Conservation (phyloP, 2,888 invertebrate genomes). For the Sinelater perroti region DNA sequence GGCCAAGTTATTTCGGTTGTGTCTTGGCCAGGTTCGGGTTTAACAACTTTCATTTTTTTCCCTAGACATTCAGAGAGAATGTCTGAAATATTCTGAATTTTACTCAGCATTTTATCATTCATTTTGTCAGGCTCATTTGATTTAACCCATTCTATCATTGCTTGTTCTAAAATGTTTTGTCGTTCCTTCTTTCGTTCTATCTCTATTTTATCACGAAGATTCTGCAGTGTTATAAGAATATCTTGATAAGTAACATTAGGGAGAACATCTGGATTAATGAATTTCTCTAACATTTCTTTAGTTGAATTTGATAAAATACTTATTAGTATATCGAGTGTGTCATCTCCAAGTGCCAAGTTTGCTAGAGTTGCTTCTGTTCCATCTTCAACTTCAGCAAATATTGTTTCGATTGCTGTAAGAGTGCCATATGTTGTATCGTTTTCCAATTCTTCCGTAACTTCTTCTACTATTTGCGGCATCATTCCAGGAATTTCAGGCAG, state of each 20-base stretch:
- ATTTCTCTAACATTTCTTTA: constrained; percentile 38
- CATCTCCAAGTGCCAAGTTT: neutral
- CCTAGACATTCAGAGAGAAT: constrained; percentile 45
- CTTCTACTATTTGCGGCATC: neutral
- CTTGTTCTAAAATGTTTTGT: constrained; percentile 42
- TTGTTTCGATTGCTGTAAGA: neutral
- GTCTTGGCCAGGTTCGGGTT: neutral
- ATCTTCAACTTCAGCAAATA: neutral
- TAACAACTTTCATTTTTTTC: constrained; percentile 24
- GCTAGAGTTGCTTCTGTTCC: neutral
- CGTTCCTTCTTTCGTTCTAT: constrained; percentile 1
- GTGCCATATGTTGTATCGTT: neutral
- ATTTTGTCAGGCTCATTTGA: constrained; percentile 49
- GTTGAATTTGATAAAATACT: constrained; percentile 44
- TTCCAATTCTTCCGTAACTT: constrained; percentile 7
- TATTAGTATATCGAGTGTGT: constrained; percentile 44
- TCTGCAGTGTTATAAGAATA: constrained; percentile 46
- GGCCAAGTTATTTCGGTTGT: too few relatives aligned
- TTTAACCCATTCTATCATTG: constrained; percentile 50
- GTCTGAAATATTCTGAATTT: constrained; percentile 49
- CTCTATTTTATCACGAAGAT: constrained; percentile 36
- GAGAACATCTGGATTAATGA: constrained; percentile 40
- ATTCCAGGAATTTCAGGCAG: constrained; percentile 3
- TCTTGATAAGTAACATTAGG: constrained; percentile 46
- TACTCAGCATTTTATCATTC: constrained; percentile 44